Base-by-base conservation (phyloP, 2,888 invertebrate species). In the Athripsodes cinereus region DNA sequence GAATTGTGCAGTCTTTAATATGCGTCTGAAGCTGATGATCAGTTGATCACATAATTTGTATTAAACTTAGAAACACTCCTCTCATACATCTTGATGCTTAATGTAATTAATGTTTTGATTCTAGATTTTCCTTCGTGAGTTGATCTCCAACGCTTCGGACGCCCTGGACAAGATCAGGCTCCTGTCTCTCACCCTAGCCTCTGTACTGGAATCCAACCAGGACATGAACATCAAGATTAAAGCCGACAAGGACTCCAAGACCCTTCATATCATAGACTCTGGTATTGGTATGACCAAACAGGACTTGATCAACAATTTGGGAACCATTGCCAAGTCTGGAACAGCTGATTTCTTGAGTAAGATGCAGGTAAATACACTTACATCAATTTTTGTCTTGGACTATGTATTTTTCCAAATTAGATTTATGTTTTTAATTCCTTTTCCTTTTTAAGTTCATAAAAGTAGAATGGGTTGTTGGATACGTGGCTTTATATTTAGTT, bases 81-180 rank as follows among this genome's bases (percentile, higher is more conserved):
- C n/a, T n/a, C n/a, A n/a, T n/a, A n/a, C n/a, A n/a, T n/a, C n/a
- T n/a, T n/a, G n/a, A n/a, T n/a, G n/a, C n/a, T n/a, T n/a, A n/a
- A n/a, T n/a, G n/a, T 40, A 40, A 40, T 40, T 40, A 8, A n/a
- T 5, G 13, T 13, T 57, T 65, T 67, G 63, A 53, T 74, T 74
- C 2, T 75, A 89, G 86, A 97, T 98, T 67, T 98, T 96, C 85
- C 79, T 98, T 61, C 84, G 99, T 69, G 99, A 99, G 78, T 79
- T 99, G 72, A 99, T 99, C 69, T 99, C 98, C 0, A 99, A 99
- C 78, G 98, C 96, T 0, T 98, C 98, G 0, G 99, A 99, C 81
- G 99, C 99, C 46, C 80, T 99, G 64, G 99, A 99, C 76, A 99
- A 99, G 75, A 96, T 99, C 68, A 87, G 99, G 21, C 81, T 98